Evolutionary conservation across 2,797 vertebrate genomes (phyloP).

Genomic region (Macropodus opercularis): DNA sequence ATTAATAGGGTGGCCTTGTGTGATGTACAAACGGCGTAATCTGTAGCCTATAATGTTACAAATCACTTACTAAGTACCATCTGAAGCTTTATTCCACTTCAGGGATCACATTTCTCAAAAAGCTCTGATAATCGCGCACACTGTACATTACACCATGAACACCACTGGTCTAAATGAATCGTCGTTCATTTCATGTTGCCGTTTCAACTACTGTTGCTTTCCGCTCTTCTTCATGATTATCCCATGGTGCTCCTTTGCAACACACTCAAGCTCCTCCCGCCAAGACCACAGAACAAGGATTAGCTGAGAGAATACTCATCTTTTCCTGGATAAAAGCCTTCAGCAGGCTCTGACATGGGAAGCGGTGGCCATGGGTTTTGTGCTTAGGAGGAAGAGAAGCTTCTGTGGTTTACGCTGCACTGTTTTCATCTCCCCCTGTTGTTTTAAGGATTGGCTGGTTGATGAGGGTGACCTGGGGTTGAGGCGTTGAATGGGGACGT

Average conservation of each 20-base stretch:
- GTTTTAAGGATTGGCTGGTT: conserved; percentile 68
- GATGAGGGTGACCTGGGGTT: conserved; percentile 61
- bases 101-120: conserved; percentile 39
- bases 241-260: conserved; percentile 28
- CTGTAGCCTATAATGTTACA: conserved; percentile 69
- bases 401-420: conserved; percentile 73
- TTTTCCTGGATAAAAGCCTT: conserved; percentile 78
- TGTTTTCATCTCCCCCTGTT: conserved; percentile 75
- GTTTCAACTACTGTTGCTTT: conserved; percentile 42
- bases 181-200: conserved; percentile 18
- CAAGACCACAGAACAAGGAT: conserved; percentile 68
- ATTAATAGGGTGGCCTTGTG: conserved; percentile 69
- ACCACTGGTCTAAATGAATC: conserved; percentile 31
- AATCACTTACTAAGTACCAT: conserved; percentile 63
- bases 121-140: conserved; percentile 25
- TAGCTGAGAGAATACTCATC: conserved; percentile 73
- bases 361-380: conserved; percentile 64
- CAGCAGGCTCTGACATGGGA: conserved; percentile 67
- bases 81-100: conserved; percentile 56
- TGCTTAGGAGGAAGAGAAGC: conserved; percentile 75
- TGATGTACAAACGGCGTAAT: conserved; percentile 71
- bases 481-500: conserved; percentile 69
- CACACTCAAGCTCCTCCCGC: conserved; percentile 48
- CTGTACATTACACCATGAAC: conserved; percentile 11
- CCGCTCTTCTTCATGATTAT: conserved; percentile 28